Percentiles rank a stretch among this genome's conserved stretches.
Conservation (phyloP, 2,797 vertebrate species). For the Aphelocoma californica region DNA sequence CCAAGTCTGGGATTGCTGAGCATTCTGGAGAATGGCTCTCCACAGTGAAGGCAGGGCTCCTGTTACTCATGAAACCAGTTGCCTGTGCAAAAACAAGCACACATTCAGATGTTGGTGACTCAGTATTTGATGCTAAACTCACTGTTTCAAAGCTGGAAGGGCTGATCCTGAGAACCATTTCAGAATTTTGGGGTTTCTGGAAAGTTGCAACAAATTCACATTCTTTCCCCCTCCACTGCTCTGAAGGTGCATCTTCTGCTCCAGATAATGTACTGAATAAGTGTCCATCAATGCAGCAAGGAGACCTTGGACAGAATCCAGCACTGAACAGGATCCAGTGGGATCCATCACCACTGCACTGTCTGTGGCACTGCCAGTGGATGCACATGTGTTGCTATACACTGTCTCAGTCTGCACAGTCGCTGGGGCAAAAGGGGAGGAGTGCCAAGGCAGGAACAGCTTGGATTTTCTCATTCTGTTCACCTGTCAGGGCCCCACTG, state of each 20-base stretch:
- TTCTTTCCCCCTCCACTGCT: background rate
- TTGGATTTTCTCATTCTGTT: background rate
- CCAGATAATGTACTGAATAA: background rate
- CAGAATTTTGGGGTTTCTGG: background rate
- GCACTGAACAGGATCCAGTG: background rate
- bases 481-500: background rate
- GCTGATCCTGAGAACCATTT: background rate
- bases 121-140: background rate
- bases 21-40: background rate
- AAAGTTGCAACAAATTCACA: rapidly evolving
- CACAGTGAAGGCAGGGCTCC: background rate
- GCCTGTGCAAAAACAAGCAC: background rate
- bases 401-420: background rate
- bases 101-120: background rate
- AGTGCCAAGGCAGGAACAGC: background rate
- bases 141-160: background rate
- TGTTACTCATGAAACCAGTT: background rate
- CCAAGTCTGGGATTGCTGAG: background rate
- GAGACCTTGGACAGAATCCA: background rate
- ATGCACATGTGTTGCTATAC: background rate
- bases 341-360: background rate
- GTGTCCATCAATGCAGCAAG: background rate
- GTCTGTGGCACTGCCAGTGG: background rate
- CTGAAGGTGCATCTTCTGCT: background rate
- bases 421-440: background rate